phyloP scores from a whole-genome alignment of 2,797 vertebrate genomes.

The Pangasius sanitwongsei region DNA sequence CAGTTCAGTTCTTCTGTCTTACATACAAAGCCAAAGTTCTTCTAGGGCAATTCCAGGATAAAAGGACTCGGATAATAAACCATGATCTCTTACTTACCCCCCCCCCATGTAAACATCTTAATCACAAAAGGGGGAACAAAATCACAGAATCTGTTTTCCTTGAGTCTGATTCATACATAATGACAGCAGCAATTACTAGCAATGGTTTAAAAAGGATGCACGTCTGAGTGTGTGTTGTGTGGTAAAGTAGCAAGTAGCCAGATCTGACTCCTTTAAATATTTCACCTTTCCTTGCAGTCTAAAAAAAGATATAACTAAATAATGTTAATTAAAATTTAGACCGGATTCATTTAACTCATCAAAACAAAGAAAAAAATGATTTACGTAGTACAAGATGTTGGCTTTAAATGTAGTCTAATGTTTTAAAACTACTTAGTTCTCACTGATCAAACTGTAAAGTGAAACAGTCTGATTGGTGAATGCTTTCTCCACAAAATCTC shows the following conservation, averaged over 20 bases:
- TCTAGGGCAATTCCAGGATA: slow-evolving; percentile 45
- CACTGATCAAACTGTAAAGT: slow-evolving; percentile 24
- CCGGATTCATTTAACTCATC: neutral
- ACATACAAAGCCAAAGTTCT: slow-evolving; percentile 51
- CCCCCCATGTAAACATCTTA: slow-evolving; percentile 24
- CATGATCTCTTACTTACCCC: slow-evolving; percentile 38
- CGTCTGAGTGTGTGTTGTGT: slow-evolving; percentile 2
- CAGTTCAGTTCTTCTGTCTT: slow-evolving; percentile 42
- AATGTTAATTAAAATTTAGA: slow-evolving; percentile 23
- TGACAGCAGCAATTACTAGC: slow-evolving; percentile 35
- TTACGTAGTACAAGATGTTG: neutral
- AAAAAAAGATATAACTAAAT: neutral
- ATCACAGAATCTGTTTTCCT: slow-evolving; percentile 42
- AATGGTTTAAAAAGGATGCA: slow-evolving; percentile 23
- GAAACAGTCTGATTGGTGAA: slow-evolving; percentile 32
- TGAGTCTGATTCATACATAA: slow-evolving; percentile 25
- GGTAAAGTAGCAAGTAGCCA: neutral
- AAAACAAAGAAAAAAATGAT: neutral
- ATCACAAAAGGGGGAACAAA: slow-evolving; percentile 47
- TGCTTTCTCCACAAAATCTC: slow-evolving; percentile 35
- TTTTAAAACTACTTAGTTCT: slow-evolving; percentile 34
- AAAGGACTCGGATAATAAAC: slow-evolving; percentile 40
- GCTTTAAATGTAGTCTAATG: slow-evolving; percentile 20
- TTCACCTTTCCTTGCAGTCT: neutral
- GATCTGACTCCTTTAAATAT: slow-evolving; percentile 1